Evolutionary conservation across 2,888 invertebrate species (phyloP), one percentile per base, ranked within the genome.

Genomic region (Gortyna flavago): DNA sequence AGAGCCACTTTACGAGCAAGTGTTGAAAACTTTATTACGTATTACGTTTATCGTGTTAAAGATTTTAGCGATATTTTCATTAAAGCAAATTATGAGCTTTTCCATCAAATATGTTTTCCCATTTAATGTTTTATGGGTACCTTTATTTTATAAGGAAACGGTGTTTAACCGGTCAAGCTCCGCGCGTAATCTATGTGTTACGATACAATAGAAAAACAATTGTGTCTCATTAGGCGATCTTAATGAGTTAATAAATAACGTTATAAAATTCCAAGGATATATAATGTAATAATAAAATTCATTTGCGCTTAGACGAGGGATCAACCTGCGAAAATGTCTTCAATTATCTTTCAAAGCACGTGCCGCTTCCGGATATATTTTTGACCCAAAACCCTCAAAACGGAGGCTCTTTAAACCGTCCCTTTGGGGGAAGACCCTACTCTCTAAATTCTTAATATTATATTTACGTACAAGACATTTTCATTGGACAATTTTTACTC

Each of bases 381-480:
- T 73, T 51, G 78, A 61, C 81, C 83, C 72, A 29, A 70, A 73
- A 81, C 69, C 83, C 66, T 73, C 73, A 70, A 44, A 44, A 78
- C 54, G 66, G 72, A 38, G 68, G 51, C 66, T 62, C 57, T 81
- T 81, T 82, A 82, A 72, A 70, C 48, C 78, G 38, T 32, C 29
- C 78, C 66, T 67, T 70, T 62, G 70, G 83, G 82, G 61, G 25
- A 18, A 57, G 61, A 78, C 81, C 81, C 83, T 82, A 48, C 81
- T 82, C 77, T 77, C 48, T 2, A n/a, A 67, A 62, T 71, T 51
- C 65, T 82, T 81, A 77, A 77, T 81, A 81, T 82, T 72, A n/a
- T n/a, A n/a, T n/a, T n/a, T 65, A 70, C 72, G 48, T 73, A 61
- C 18, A 57, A 61, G 32, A 48, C 61, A 57, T 69, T 71, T 81